Base-by-base conservation (phyloP, 2,113 vertebrate genomes). In the Aphyosemion australe region DNA sequence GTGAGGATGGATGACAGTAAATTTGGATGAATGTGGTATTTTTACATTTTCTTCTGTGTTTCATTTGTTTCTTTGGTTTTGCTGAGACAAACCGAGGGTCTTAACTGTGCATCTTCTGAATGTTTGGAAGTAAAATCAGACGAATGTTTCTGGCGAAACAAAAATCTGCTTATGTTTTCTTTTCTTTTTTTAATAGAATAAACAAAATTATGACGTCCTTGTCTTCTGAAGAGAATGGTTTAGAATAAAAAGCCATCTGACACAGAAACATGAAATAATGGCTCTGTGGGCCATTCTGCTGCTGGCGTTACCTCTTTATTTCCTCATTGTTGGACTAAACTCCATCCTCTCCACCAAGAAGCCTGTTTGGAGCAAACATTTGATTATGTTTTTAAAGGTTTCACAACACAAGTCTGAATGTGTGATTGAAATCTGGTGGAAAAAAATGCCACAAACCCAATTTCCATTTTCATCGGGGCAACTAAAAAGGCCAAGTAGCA, bases 391-490 rank as follows among this genome's bases (percentile, higher is more conserved):
- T 42, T 78, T 37, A 41, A 74, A 46, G 5, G 16, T 15, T 60
- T 69, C 5, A 15, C 16, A 39, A 45, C 14, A 57, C 43, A 63
- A 42, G 15, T 8, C 15, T 34, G 4, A 7, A 7, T 6, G 19
- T 15, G 41, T 46, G 42, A 45, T 14, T 34, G 1, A 48, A 63
- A 49, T 42, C 12, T 19, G 8, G 37, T 37, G 1, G 9, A 8
- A 37, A 48, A n/a, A 61, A 72, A 55, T 62, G 21, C 56, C 14
- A 59, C 16, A n/a, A 69, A 69, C 10, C 20, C 43, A 48, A 14
- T 74, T 67, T 48, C 21, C 6, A 65, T 61, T 65, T 32, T 20
- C 34, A 52, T 70, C 48, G 34, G 42, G 9, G 45, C 18, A 62
- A 20, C 15, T 39, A 20, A 66, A 64, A 47, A 49, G 11, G 6